Evolutionary conservation across 2,888 invertebrate species (phyloP), one percentile per base, ranked within the genome.

Genomic region (Clepsis dumicolana): DNA sequence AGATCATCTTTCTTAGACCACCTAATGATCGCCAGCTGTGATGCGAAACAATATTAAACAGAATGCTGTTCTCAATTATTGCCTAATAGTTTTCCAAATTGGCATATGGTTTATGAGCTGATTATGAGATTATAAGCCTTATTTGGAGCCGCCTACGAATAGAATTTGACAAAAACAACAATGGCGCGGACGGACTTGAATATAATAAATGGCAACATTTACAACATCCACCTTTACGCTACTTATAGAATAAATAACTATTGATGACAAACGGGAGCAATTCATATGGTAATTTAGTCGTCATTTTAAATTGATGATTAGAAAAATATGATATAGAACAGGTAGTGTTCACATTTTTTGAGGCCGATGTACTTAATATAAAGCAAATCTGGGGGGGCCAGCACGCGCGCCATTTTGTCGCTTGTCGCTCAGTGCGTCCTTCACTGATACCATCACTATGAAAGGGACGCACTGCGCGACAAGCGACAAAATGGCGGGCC

Each of bases 51-150:
- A 18, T 18, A 21, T 56, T 21, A 35, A 41, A 21, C 48, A 48
- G 44, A 59, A 38, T 57, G 7, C 3, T 38, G 7, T 50, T 38
- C 21, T 52, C 56, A 62, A 41, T 53, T 29, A 29, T 18, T 16
- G 4, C 66, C 65, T 54, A 61, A 66, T 56, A 44, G 18, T 24
- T 35, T 32, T 56, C 52, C 53, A 24, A 4, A 44, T 60, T 48
- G 18, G 38, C 24, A 16, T 27, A n/a, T n/a, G n/a, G 12, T 60
- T 66, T 66, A 66, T 61, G 54, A 32, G 24, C 61, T 62, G 56
- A 35, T 56, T 52, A 52, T 48, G 21, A n/a, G 52, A 41, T 59
- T 35, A 61, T 56, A 21, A 24, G 44, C 41, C 44, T 48, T 32
- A 1, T 61, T 56, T 21, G 8, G 3, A 21, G 16, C 4, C 48